These are phyloP conservation scores for Pseudochirops cupreus DNA, from an alignment of 2,797 vertebrate genomes.

Conservation along the genomic window DNA sequence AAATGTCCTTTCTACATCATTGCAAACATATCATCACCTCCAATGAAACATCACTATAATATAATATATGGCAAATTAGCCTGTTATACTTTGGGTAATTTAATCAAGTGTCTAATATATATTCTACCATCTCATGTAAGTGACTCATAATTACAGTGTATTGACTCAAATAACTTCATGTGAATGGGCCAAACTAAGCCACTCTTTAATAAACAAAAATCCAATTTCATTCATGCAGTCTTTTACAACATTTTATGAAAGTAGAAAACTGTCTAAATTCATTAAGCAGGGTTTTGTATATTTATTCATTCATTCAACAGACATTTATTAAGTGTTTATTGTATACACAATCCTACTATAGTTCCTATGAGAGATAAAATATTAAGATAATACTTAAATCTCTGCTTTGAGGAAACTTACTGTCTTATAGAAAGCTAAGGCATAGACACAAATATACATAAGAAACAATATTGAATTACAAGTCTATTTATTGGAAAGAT, in stretches of 20 bases:
- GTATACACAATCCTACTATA: not conserved
- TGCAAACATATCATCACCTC: conserved; percentile 67
- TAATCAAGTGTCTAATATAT: conserved; percentile 61
- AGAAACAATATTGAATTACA: not conserved
- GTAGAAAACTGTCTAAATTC: not conserved
- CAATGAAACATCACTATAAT: conserved; percentile 9
- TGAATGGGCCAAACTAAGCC: conserved; percentile 47
- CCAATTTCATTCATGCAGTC: conserved; percentile 5
- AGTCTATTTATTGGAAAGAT: not conserved
- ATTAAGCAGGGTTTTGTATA: not conserved
- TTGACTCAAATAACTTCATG: conserved; percentile 50
- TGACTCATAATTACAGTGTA: conserved; percentile 50
- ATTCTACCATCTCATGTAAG: conserved; percentile 45
- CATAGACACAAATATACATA: not conserved
- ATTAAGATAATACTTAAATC: not conserved
- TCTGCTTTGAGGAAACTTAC: not conserved
- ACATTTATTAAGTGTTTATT: not conserved
- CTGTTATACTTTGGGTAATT: conserved; percentile 63
- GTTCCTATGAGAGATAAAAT: not conserved
- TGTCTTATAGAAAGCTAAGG: not conserved
- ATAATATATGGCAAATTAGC: conserved; percentile 56
- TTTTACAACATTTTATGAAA: conserved; percentile 6
- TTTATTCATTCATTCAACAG: not conserved
- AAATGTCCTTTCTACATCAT: conserved; percentile 55
- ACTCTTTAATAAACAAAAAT: conserved; percentile 37